A percentile compares a stretch with the other conserved stretches of the same genome.
phyloP scores from a whole-genome alignment of 2,113 vertebrate genomes.

The Myrmecobius fasciatus region DNA sequence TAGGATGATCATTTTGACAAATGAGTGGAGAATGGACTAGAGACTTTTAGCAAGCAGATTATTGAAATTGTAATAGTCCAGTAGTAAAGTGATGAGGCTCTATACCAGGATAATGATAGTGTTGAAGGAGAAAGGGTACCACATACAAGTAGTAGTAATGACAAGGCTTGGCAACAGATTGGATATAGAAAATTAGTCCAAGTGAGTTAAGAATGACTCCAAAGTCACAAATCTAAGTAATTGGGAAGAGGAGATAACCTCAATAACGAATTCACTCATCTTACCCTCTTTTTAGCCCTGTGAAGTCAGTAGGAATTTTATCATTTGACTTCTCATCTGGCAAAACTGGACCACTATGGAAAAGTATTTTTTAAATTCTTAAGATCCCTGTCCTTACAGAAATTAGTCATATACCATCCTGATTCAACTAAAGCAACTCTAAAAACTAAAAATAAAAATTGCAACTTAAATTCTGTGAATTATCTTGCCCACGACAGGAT shows the following conservation, averaged over 20 bases:
- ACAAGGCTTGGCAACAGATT: not conserved
- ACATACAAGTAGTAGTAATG: not conserved
- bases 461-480: not conserved
- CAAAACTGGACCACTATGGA: too few species aligned
- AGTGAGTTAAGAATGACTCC: not conserved
- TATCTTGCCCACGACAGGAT: not conserved
- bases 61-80: not conserved
- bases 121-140: not conserved
- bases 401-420: not conserved
- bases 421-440: not conserved
- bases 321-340: not conserved
- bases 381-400: not conserved
- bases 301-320: not conserved
- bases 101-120: not conserved
- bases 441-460: not conserved
- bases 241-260: not conserved
- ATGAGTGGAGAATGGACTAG: not conserved
- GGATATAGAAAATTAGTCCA: not conserved
- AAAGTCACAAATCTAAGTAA: not conserved
- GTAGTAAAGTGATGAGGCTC: not conserved
- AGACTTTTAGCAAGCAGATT: too few species aligned
- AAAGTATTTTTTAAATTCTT: too few species aligned
- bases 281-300: not conserved
- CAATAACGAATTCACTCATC: not conserved
- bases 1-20: not conserved